Evolutionary conservation across 2,113 vertebrate genomes (phyloP).

Genomic region (Miniopterus natalensis): DNA sequence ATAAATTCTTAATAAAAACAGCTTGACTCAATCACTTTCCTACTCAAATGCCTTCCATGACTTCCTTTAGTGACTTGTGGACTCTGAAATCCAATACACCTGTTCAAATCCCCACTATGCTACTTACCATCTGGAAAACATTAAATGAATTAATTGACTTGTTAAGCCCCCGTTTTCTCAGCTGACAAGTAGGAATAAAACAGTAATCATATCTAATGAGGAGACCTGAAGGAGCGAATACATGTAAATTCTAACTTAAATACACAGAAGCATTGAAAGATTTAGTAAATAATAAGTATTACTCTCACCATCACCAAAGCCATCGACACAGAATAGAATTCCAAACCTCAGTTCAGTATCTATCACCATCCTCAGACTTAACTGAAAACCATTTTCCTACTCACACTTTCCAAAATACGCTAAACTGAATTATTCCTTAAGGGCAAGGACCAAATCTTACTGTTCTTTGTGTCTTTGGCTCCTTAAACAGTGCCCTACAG

Average conservation of each 20-base stretch:
- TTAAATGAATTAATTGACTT: slow-evolving; percentile 61
- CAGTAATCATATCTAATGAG: slow-evolving; percentile 12
- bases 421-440: slow-evolving; percentile 25
- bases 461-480: neutral
- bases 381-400: neutral
- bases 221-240: slow-evolving; percentile 21
- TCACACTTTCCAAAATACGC: neutral
- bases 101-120: slow-evolving; percentile 22
- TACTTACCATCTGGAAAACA: slow-evolving; percentile 37
- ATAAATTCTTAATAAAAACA: neutral
- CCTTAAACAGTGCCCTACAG: neutral
- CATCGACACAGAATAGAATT: neutral
- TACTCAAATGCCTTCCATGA: neutral
- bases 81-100: neutral
- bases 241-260: neutral
- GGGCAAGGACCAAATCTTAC: neutral
- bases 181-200: slow-evolving; percentile 34
- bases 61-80: neutral
- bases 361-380: neutral
- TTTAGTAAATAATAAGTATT: neutral
- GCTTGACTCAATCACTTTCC: neutral
- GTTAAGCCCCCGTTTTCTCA: neutral
- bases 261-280: neutral
- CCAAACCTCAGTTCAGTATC: neutral
- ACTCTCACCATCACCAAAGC: neutral